Percentiles rank a stretch among this genome's conserved stretches.
Conservation (phyloP, 2,888 invertebrate species). For the Spicauda simplicius region DNA sequence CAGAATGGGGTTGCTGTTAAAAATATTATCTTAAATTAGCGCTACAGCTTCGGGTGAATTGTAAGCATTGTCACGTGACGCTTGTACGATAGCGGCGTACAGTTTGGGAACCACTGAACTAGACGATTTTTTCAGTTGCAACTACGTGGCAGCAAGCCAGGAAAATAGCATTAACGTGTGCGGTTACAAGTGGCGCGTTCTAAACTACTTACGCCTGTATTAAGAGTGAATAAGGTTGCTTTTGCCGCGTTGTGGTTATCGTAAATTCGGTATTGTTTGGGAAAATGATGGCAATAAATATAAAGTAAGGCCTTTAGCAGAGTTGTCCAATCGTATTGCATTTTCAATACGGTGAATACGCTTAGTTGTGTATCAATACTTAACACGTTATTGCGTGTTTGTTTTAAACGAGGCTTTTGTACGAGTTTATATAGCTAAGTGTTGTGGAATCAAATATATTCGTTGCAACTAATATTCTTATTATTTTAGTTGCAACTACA, state of each 20-base stretch:
- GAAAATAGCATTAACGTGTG: constrained; percentile 49
- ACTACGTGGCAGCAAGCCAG: constrained; percentile 70
- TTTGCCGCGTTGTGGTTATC: constrained; percentile 31
- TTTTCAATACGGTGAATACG: constrained; percentile 50
- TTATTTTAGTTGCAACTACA: too few species aligned
- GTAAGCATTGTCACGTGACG: too few species aligned
- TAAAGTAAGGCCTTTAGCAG: constrained; percentile 65
- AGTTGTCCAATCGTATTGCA: constrained; percentile 63
- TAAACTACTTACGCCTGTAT: constrained; percentile 46
- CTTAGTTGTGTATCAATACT: constrained; percentile 33
- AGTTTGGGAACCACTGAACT: constrained; percentile 25
- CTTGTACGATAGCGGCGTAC: too few species aligned
- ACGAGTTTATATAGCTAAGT: not conserved
- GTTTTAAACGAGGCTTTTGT: not conserved
- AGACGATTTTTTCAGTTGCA: constrained; percentile 65
- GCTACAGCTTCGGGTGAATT: too few species aligned
- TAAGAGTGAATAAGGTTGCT: constrained; percentile 43
- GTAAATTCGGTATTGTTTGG: constrained; percentile 66
- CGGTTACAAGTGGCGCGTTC: constrained; percentile 30
- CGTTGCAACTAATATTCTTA: too few species aligned
- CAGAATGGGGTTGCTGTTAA: too few species aligned
- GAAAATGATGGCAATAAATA: constrained; percentile 77
- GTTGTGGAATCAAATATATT: too few species aligned
- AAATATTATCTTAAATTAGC: too few species aligned
- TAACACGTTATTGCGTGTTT: constrained; percentile 25